Conservation (phyloP, 2,797 vertebrate species). For the Paramormyrops hopkinsi region DNA sequence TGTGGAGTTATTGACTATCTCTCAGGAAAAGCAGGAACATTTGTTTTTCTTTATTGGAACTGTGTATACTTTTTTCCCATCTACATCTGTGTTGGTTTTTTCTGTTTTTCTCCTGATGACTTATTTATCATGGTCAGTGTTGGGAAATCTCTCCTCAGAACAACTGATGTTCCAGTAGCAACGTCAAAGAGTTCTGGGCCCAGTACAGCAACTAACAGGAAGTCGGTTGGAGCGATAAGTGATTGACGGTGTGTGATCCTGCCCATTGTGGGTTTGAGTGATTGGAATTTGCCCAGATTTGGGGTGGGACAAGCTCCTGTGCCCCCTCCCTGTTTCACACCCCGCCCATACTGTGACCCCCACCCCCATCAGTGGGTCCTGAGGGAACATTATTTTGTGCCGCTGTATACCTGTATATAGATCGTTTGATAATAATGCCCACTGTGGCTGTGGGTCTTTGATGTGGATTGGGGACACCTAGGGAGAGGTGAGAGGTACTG, state of each 20-base stretch:
- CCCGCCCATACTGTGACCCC: neutral
- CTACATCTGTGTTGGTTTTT: neutral
- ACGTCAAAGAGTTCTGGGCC: neutral
- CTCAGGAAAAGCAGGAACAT: neutral
- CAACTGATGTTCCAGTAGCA: neutral
- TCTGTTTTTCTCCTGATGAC: neutral
- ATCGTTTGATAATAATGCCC: neutral
- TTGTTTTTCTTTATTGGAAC: neutral
- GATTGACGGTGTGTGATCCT: neutral
- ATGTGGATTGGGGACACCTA: neutral
- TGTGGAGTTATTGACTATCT: neutral
- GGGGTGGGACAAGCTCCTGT: neutral
- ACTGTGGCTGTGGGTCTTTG: neutral
- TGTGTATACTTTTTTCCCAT: neutral
- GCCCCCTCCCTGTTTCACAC: neutral
- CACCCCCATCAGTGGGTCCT: neutral
- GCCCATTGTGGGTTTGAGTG: neutral
- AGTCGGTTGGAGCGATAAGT: neutral
- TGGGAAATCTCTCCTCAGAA: neutral
- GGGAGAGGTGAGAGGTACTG: neutral
- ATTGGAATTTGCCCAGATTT: neutral
- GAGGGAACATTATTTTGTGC: neutral
- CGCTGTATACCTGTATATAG: neutral
- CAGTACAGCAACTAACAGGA: neutral
- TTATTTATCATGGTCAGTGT: neutral